Evolutionary conservation across 1,140 invertebrate genomes (phyloP).

Genomic region (Medauroidea extradentata): DNA sequence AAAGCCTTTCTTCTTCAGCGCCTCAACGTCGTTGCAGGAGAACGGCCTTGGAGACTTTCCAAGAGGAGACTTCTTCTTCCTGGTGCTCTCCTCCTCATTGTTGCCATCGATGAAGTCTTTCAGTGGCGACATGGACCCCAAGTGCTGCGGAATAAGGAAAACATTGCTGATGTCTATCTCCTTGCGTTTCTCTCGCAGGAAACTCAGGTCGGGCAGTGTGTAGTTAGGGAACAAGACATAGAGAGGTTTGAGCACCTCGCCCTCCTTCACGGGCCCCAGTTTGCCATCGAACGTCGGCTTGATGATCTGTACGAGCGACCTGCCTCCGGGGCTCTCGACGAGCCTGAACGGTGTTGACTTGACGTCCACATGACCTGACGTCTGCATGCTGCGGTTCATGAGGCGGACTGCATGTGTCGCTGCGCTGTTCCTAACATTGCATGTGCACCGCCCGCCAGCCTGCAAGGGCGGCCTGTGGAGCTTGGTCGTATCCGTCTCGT

Average conservation of each 20-base stretch:
- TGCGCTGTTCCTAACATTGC: conserved; percentile 32
- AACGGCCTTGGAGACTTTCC: conserved; percentile 13
- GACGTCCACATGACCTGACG: conserved; percentile 41
- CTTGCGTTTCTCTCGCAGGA: conserved; percentile 61
- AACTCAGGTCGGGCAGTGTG: conserved; percentile 77
- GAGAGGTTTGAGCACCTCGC: conserved; percentile 50
- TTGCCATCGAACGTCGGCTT: not conserved
- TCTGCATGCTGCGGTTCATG: conserved; percentile 69
- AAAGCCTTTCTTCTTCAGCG: conserved; percentile 66
- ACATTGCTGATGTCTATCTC: conserved; percentile 55
- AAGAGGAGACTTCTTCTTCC: not conserved
- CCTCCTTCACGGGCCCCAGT: conserved; percentile 12
- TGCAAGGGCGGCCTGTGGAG: not conserved
- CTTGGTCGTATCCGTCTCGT: conserved; percentile 46
- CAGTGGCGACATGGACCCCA: not conserved
- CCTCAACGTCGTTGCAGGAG: conserved; percentile 23
- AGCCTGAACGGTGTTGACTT: conserved; percentile 8
- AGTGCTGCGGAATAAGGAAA: conserved; percentile 50
- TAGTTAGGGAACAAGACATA: conserved; percentile 92
- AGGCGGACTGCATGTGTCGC: conserved; percentile 54
- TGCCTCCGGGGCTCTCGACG: conserved; percentile 5
- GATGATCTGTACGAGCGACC: conserved; percentile 7
- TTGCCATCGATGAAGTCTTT: too few relatives aligned
- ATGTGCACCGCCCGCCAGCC: not conserved
- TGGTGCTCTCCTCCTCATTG: not conserved